These are phyloP conservation scores for Periparus ater DNA, from an alignment of 2,797 vertebrate species.

Conservation along the genomic window DNA sequence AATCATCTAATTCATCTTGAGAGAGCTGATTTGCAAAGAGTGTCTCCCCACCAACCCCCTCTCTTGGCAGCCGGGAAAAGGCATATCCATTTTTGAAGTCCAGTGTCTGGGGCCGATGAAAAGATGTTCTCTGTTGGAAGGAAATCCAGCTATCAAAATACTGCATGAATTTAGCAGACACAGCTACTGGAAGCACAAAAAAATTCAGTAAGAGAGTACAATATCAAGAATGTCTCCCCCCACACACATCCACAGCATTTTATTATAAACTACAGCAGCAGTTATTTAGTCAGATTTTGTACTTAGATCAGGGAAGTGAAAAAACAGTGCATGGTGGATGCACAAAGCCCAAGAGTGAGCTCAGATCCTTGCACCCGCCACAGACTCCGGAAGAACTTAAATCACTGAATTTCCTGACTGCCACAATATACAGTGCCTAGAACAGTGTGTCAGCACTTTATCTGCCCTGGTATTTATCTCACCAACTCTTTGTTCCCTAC, in stretches of 20 bases:
- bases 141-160: slow-evolving; percentile 39
- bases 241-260: not conserved
- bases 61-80: slow-evolving; percentile 73
- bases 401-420: not conserved
- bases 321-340: not conserved
- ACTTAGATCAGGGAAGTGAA: not conserved
- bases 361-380: not conserved
- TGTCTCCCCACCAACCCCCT: slow-evolving; percentile 80
- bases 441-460: not conserved
- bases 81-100: slow-evolving; percentile 85
- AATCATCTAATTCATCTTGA: slow-evolving; percentile 77
- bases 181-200: not conserved
- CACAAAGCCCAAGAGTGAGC: not conserved
- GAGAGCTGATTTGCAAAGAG: slow-evolving; percentile 81
- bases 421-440: not conserved
- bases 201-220: not conserved
- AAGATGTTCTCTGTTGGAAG: slow-evolving; percentile 76
- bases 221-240: not conserved
- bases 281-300: not conserved
- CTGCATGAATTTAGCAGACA: not conserved
- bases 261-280: not conserved
- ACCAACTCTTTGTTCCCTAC: not conserved
- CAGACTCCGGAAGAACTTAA: not conserved
- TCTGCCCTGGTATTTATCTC: not conserved
- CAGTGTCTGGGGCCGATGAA: slow-evolving; percentile 88